phyloP scores from a whole-genome alignment of 23 tunicate genomes.

The Trididemnum nubilum region DNA sequence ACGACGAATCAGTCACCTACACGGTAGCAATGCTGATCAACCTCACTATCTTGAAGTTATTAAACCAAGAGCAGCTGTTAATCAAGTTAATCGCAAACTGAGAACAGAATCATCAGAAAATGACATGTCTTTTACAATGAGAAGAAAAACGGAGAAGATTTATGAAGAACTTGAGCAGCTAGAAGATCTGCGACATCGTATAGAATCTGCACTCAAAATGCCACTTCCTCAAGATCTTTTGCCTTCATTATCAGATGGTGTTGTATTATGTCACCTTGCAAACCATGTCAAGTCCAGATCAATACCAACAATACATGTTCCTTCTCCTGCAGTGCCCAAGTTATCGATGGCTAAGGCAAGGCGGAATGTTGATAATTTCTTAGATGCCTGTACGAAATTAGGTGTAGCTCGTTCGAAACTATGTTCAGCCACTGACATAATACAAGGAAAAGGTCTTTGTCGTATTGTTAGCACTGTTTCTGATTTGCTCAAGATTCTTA shows the following conservation, averaged over 20 bases:
- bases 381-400: conserved; percentile 70
- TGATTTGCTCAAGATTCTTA: conserved; percentile 32
- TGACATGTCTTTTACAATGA: conserved; percentile 72
- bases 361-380: conserved; percentile 86
- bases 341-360: conserved; percentile 68
- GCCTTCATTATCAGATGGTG: conserved; percentile 86
- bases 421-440: conserved; percentile 65
- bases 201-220: conserved; percentile 65
- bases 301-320: conserved; percentile 78
- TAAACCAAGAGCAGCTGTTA: conserved; percentile 57
- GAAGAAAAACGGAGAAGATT: conserved; percentile 85
- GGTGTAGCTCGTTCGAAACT: conserved; percentile 52
- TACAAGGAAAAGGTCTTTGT: conserved; percentile 54
- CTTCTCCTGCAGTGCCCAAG: conserved; percentile 97
- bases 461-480: conserved; percentile 35
- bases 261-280: conserved; percentile 80
- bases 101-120: conserved; percentile 23
- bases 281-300: conserved; percentile 86
- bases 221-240: conserved; percentile 70
- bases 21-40: conserved; percentile 37
- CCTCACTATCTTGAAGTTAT: conserved; percentile 65
- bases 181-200: conserved; percentile 59
- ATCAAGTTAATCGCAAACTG: conserved; percentile 20
- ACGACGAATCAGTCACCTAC: background rate
- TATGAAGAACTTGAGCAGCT: conserved; percentile 87